Base-by-base conservation (phyloP, 2,888 invertebrate species). In the Scaptomyza cyrtandrae region DNA sequence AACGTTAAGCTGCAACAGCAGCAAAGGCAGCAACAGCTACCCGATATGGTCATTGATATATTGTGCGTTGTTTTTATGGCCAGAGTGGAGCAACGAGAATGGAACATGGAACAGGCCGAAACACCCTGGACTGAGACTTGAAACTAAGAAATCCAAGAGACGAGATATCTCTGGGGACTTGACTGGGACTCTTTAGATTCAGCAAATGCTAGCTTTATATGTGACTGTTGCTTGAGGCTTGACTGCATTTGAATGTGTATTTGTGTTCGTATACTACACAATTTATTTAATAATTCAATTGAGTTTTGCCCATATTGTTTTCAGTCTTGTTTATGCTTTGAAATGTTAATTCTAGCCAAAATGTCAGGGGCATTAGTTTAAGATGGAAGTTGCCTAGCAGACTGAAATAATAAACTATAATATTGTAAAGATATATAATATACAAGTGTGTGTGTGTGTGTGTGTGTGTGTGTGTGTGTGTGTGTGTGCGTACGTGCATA, bases 21-120 rank as follows among this genome's bases (percentile, higher is more conserved):
- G 61, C 69, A n/a, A 6, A n/a, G 6, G n/a, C 37, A 6, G n/a
- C 39, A 62, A 61, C 66, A 60, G 82, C 70, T 53, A 82, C 84
- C 78, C 84, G 87, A 82, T 82, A 88, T 83, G 84, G 84, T 65
- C 84, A 63, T 58, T 82, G 84, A 88, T 88, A 88, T 86, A 86
- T 86, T 68, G 73, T 69, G 64, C 66, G 78, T 69, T 73, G 57
- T 62, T 61, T 74, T 78, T 74, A 81, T 81, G 74, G 78, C 68
- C 65, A 50, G 16, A 49, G 39, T 39, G 39, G n/a, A n/a, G 35
- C 35, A 68, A 31, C 56, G 35, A 14, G 57, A 27, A 1, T n/a
- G 9, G 41, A 16, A 31, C 24, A 24, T 24, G 24, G 24, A 24
- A 24, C 3, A 24, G 24, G 24, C 43, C 54, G 27, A 10, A 19